Evolutionary conservation across 2,888 invertebrate genomes (phyloP), one percentile per base, ranked within the genome.

Genomic region (Leptinotarsa peninsularis): DNA sequence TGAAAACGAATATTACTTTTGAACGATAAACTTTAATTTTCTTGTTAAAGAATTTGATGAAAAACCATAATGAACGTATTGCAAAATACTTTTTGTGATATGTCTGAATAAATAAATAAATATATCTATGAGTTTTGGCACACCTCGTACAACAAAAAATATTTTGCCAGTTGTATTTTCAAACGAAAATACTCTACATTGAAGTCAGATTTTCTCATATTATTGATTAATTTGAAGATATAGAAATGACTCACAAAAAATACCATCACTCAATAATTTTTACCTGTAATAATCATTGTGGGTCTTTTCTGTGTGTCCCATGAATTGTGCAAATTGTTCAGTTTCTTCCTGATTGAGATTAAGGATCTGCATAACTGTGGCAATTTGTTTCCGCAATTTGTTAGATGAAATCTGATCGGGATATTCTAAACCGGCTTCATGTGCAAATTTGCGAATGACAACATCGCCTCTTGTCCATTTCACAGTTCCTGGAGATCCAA

Each of bases 401-500:
- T 72, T 72, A n/a, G 72, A 72, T 43, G 66, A 72, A 50, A 72
- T 72, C 66, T 72, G 66, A 49, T 27, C 23, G 43, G 72, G 72
- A 60, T 23, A 72, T 72, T 72, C 27, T 52, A 72, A 72, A 72
- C 52, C 33, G 17, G 72, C 72, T 43, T 72, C 60, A 4, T 66
- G 4, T 27, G 72, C 72, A 66, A 66, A 72, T 66, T 66, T 72
- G 4, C 72, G 49, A 56, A 72, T 66, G 23, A 72, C 52, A 50
- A 72, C 49, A 27, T 72, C 72, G 21, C 72, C 72, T 66, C 72
- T 66, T 27, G 72, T 72, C 72, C 72, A 72, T 52, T 72, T 72
- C 18, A 66, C 49, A 43, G 72, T 72, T 49, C 72, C 72, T 27
- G 72, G 72, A 50, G 66, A 72, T 52, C 66, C 72, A 50, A 72